phyloP scores from a whole-genome alignment of 37 sponge, comb jelly and placozoan genomes.

The Petrosia ficiformis region DNA sequence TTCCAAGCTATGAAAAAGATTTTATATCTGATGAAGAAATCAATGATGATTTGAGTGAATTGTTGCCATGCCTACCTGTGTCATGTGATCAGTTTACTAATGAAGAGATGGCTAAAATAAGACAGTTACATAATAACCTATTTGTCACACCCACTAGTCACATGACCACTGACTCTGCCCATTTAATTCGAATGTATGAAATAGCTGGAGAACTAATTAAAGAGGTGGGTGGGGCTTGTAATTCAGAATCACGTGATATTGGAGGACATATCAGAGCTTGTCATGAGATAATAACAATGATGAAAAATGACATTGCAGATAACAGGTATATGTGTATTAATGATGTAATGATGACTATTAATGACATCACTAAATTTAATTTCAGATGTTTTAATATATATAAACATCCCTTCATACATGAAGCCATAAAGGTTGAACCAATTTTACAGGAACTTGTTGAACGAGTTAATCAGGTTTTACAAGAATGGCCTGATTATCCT shows the following conservation, averaged over 20 bases:
- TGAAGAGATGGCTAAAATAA: background rate
- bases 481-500: conserved; percentile 91
- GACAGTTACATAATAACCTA: background rate
- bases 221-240: background rate
- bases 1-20: conserved; percentile 49
- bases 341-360: no score
- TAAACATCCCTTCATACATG: conserved; percentile 41
- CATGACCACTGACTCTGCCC: background rate
- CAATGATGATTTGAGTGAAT: background rate
- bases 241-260: background rate
- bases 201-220: background rate
- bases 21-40: conserved; percentile 2
- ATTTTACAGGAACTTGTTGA: conserved; percentile 20
- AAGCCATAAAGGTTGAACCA: conserved; percentile 13
- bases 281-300: background rate
- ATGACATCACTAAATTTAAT: no score
- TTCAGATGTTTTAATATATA: conserved; percentile 80
- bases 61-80: background rate
- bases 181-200: background rate
- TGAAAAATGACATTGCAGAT: no score
- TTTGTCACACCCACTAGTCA: background rate
- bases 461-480: conserved; percentile 30
- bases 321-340: no score
- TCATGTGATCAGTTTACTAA: background rate
- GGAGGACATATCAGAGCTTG: background rate